Conservation (phyloP, 2,888 invertebrate species). For the Clistopyga incitator region DNA sequence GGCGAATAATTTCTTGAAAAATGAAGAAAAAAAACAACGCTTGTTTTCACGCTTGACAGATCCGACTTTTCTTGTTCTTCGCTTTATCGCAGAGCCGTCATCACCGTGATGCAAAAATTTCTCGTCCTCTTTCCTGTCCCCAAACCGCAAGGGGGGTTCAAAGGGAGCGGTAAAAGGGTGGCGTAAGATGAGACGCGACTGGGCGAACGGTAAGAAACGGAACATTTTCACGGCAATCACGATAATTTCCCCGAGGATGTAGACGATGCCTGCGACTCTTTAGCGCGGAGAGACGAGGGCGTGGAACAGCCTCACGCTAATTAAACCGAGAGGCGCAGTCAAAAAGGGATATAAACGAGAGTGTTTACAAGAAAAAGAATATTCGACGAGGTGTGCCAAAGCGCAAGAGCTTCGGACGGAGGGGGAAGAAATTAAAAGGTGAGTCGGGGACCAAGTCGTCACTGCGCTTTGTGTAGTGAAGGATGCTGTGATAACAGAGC, state of each 20-base stretch:
- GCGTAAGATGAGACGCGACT: conserved; percentile 31
- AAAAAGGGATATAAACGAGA: conserved; percentile 26
- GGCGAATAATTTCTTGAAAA: background rate
- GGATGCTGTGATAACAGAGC: conserved; percentile 18
- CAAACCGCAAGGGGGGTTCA: conserved; percentile 11
- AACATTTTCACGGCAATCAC: conserved; percentile 73
- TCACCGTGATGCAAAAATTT: background rate
- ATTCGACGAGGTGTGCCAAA: conserved; percentile 45
- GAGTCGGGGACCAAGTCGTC: conserved; percentile 29
- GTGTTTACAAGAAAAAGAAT: conserved; percentile 60
- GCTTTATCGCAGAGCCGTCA: conserved; percentile 5
- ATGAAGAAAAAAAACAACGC: background rate
- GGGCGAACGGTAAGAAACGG: conserved; percentile 39
- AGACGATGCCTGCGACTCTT: conserved; percentile 40
- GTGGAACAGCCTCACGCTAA: conserved; percentile 70
- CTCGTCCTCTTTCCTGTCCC: background rate
- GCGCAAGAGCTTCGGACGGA: conserved; percentile 16
- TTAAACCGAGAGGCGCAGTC: conserved; percentile 68
- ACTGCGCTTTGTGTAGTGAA: background rate
- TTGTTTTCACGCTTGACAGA: background rate
- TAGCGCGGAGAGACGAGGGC: conserved; percentile 39
- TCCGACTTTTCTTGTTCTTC: background rate
- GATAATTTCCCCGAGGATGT: conserved; percentile 74
- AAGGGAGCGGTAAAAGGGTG: conserved; percentile 8
- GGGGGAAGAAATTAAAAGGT: conserved; percentile 15